A percentile compares a stretch with the other conserved stretches of the same genome.
Evolutionary conservation across 1,140 invertebrate species (phyloP).

Genomic region (Pseudoatta argentina): DNA sequence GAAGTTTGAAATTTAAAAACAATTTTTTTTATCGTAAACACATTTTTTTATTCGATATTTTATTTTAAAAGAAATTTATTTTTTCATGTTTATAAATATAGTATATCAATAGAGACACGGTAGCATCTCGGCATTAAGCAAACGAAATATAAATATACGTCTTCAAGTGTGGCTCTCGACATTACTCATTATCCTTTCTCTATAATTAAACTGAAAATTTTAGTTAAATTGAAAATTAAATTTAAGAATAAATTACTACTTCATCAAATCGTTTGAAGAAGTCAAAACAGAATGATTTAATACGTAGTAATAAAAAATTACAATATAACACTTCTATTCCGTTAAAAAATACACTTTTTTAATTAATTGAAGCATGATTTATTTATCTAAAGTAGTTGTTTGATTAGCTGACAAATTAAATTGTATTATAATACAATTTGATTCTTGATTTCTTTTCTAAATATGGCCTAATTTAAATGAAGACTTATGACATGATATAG

Average conservation of each 20-base stretch:
- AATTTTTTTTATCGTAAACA: too few species aligned
- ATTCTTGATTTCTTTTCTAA: neutral
- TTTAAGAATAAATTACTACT: neutral
- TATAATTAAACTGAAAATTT: too few species aligned
- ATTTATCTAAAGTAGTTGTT: slow-evolving; percentile 5
- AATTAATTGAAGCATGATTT: neutral
- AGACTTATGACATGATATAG: neutral
- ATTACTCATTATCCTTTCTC: too few species aligned
- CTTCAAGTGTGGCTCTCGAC: too few species aligned
- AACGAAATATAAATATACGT: too few species aligned
- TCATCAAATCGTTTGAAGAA: neutral
- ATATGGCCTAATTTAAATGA: neutral
- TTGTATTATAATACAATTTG: neutral
- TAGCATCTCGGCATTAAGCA: too few species aligned
- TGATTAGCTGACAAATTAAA: neutral
- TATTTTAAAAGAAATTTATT: too few species aligned
- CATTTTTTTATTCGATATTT: too few species aligned
- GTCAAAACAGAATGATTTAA: neutral
- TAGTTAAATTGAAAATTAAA: too few species aligned
- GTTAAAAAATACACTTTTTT: neutral
- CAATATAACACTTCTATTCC: neutral
- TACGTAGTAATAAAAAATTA: neutral
- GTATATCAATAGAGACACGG: too few species aligned
- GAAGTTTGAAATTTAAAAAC: too few species aligned
- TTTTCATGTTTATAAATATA: too few species aligned